Conservation (phyloP, 2,113 vertebrate genomes). For the Strigops habroptila region DNA sequence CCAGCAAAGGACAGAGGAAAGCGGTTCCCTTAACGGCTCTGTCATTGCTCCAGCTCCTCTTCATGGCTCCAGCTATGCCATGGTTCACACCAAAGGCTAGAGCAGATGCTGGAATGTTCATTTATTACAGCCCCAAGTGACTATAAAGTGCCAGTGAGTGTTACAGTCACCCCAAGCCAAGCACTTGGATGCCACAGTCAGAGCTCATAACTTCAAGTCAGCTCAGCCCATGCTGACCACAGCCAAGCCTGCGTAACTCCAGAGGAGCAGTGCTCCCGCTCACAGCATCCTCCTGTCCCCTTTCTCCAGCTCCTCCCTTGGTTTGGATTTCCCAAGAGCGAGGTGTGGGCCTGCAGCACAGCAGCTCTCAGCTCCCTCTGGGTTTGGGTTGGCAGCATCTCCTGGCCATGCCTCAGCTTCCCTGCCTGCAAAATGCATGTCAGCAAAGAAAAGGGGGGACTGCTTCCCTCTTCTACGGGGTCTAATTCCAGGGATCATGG, state of each 20-base stretch:
- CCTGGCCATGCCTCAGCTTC: background rate
- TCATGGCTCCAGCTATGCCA: background rate
- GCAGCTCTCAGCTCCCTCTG: background rate
- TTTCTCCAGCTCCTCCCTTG: background rate
- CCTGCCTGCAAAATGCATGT: background rate
- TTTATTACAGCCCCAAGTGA: background rate
- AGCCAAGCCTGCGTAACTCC: fast-evolving
- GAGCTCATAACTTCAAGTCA: background rate
- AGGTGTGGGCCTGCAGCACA: fast-evolving
- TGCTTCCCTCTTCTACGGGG: background rate
- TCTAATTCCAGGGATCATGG: background rate
- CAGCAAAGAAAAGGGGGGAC: fast-evolving
- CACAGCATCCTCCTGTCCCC: background rate
- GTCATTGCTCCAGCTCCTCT: background rate
- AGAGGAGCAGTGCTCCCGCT: background rate
- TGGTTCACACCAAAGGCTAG: background rate
- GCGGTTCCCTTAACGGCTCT: background rate
- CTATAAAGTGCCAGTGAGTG: background rate
- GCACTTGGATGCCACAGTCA: background rate
- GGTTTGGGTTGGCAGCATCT: background rate
- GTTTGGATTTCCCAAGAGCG: background rate
- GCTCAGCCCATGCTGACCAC: background rate
- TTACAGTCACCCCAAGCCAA: background rate
- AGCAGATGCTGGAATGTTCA: background rate
- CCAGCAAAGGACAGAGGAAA: background rate